Base-by-base conservation (phyloP, 2,797 vertebrate species). In the Oryzias dopingdopingensis region DNA sequence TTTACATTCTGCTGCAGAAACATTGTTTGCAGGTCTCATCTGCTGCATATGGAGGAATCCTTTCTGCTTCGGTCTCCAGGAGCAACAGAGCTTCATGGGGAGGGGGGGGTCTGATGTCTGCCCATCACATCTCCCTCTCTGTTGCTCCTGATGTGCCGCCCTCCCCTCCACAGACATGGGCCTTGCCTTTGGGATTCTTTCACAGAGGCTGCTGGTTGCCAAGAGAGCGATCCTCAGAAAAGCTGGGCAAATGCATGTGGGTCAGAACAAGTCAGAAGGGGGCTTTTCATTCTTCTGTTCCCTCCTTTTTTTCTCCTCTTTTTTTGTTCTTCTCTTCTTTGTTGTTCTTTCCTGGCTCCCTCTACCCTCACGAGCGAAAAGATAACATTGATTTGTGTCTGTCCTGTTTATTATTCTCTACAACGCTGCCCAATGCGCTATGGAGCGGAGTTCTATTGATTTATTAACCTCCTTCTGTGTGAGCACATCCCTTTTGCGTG, bases 111-210 rank as follows among this genome's bases (percentile, higher is more conserved):
- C 59, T 62, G 40, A 50, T 65, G 73, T 76, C 76, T 68, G 61
- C 69, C 79, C 4, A 71, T 72, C 61, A 62, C 49, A 63, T 72
- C 78, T 77, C 74, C 56, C 63, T 70, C 47, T 24, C 74, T 45
- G 47, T 42, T n/a, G 43, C 42, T 60, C 67, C 51, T 58, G 58
- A 79, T 24, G 60, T 53, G 58, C 20, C 67, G 40, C 63, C 49
- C 49, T 65, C 24, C 61, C 41, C 26, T 54, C 42, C 65, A 59
- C 70, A 80, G 85, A 79, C 77, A 79, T 70, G 59, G 83, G 84
- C 84, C 88, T 89, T 90, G 88, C 90, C 82, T 90, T 90, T 92
- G 80, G 76, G 88, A 93, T 93, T 93, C 91, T 92, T 92, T 91
- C 88, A 87, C 87, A 76, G 82, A 82, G 86, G 85, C 82, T 88